phyloP scores from a whole-genome alignment of 2,888 invertebrate species.

The Cataglyphis albicans region DNA sequence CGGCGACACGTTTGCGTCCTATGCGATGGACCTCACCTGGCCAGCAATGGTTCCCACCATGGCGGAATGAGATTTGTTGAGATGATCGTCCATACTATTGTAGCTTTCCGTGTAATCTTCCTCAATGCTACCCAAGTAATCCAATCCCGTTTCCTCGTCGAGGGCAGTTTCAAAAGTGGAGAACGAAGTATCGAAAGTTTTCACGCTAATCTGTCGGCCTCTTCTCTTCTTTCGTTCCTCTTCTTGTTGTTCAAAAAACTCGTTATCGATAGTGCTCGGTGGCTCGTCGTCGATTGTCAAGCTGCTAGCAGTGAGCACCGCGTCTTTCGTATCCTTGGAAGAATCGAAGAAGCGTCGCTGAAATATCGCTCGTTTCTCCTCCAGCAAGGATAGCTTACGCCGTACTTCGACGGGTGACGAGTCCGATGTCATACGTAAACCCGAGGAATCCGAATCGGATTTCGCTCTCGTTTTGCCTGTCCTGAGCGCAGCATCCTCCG shows the following conservation, averaged over 20 bases:
- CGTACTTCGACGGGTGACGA: constrained; percentile 78
- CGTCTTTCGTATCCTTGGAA: constrained; percentile 53
- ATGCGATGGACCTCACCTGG: constrained; percentile 73
- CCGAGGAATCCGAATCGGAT: constrained; percentile 76
- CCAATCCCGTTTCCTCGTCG: constrained; percentile 81
- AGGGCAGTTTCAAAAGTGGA: constrained; percentile 83
- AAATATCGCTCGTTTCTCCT: constrained; percentile 82
- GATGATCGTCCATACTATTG: constrained; percentile 64
- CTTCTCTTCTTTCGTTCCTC: constrained; percentile 62
- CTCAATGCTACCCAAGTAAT: constrained; percentile 80
- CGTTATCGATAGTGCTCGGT: neutral
- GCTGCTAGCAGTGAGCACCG: constrained; percentile 73
- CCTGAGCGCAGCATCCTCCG: constrained; percentile 32
- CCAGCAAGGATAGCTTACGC: constrained; percentile 79
- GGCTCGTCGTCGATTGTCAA: constrained; percentile 69
- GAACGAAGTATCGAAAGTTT: constrained; percentile 83
- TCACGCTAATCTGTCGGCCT: constrained; percentile 81
- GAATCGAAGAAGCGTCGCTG: constrained; percentile 79
- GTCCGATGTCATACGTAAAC: constrained; percentile 57
- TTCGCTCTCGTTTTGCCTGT: constrained; percentile 71
- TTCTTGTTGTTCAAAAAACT: constrained; percentile 15
- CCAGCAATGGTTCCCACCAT: constrained; percentile 63
- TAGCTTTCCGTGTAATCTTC: constrained; percentile 75
- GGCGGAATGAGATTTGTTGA: constrained; percentile 55
- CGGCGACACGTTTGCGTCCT: constrained; percentile 77